Base-by-base conservation (phyloP, 2,113 vertebrate species). In the Phalacrocorax aristotelis region DNA sequence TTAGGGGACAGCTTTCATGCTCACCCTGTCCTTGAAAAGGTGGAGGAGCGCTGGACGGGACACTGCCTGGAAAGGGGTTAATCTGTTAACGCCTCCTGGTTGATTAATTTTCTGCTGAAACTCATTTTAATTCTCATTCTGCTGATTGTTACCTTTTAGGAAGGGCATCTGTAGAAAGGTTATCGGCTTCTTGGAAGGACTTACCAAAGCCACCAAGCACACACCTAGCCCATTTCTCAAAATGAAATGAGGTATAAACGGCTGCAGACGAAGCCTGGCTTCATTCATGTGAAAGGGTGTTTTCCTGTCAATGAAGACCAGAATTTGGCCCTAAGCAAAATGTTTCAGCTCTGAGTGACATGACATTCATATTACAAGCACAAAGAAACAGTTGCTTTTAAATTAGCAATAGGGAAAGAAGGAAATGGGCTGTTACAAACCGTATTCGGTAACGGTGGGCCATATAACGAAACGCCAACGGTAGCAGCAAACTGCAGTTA, bases 161-260 rank as follows among this genome's bases (percentile, higher is more conserved):
- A 62, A 57, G 40, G 69, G 16, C 58, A 22, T 83, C 57, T 93
- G 40, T 57, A 57, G 78, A 57, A 85, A 93, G 74, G 84, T 93
- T 91, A 83, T 69, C 61, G 49, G 65, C 52, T 82, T 77, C 78
- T 91, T 94, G 62, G 95, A 94, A 95, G 87, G 93, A 79, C 91
- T 58, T 1, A 18, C 15, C 55, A 82, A 84, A 83, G 87, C 58
- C 60, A 62, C 52, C 57, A 23, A 60, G 54, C 54, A 69, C 57
- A 89, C 79, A 34, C 26, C 22, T 30, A 76, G 44, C 26, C 46
- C 30, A 6, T 44, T 68, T 89, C 78, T 76, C 83, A 69, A 66
- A 82, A 78, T 25, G 70, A 74, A 82, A 64, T 9, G 12, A 66
- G 36, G 9, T 66, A 21, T 10, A 34, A 49, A 32, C 13, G 87